Conservation (phyloP, 2,888 invertebrate species). For the Cosmorhoe ocellata region DNA sequence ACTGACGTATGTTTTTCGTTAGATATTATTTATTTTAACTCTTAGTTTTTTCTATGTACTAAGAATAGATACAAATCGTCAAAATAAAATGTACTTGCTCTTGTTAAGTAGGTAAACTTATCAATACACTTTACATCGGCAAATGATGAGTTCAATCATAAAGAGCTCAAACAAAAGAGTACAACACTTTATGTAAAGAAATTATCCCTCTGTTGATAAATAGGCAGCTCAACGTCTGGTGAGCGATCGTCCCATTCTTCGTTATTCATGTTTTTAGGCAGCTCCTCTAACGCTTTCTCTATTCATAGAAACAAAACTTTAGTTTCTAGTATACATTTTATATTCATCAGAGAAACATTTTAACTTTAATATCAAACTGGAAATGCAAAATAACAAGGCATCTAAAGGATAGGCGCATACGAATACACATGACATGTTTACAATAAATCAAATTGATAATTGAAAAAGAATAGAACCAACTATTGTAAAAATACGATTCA, state of each 20-base stretch:
- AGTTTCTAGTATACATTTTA: slow-evolving; percentile 9
- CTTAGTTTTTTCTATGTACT: too few relatives aligned
- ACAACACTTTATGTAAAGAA: slow-evolving; percentile 83
- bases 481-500: too few relatives aligned
- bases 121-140: too few relatives aligned
- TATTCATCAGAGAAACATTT: not conserved
- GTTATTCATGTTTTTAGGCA: slow-evolving; percentile 82
- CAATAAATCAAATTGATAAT: not conserved
- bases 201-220: slow-evolving; percentile 94
- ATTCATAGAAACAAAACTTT: slow-evolving; percentile 37
- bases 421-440: slow-evolving; percentile 31
- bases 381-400: slow-evolving; percentile 53
- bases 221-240: slow-evolving; percentile 90
- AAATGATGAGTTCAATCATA: too few relatives aligned
- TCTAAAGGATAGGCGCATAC: slow-evolving; percentile 31
- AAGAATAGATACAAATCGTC: too few relatives aligned
- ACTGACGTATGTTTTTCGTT: too few relatives aligned
- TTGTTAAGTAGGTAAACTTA: too few relatives aligned
- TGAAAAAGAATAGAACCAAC: not conserved
- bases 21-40: too few relatives aligned
- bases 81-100: too few relatives aligned
- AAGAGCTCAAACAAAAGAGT: too few relatives aligned
- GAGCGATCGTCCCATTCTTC: slow-evolving; percentile 88
- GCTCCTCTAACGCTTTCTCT: slow-evolving; percentile 90
- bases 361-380: slow-evolving; percentile 27